Evolutionary conservation across 2,888 invertebrate species (phyloP), one percentile per base, ranked within the genome.

Genomic region (Synergus laeviventris): DNA sequence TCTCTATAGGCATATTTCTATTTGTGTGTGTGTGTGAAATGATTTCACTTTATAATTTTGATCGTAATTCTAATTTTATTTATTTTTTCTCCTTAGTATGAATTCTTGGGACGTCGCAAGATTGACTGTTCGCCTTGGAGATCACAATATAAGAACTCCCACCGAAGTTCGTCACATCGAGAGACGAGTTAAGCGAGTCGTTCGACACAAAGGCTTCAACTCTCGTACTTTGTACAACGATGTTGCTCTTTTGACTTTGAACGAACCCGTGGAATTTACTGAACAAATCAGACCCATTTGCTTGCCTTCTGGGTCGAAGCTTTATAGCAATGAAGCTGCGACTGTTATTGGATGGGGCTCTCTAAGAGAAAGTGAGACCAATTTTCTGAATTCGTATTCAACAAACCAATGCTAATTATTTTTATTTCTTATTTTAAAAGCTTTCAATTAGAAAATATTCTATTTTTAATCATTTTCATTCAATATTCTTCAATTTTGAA

Each of bases 321-420:
- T 93, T 1, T 96, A 95, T 87, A 92, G 93, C 49, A 96, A 96
- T 1, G 93, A 93, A 81, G 92, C 93, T 14, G 97, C 94, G 1
- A 97, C 96, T 0, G 97, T 97, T 4, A 95, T 96, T 77, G 97
- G 97, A 60, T 97, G 97, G 97, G 97, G 97, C 66, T 96, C 96
- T 86, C 92, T 96, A 81, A 92, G 94, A 86, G 96, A 96, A 91
- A 95, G 96, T 95, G 88, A 92, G 93, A 91, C 81, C 73, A 45
- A 73, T 39, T 74, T 64, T 45, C 61, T 4, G 66, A 14, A 49
- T 12, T 76, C n/a, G n/a, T 49, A n/a, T 49, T 49, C 31, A 31
- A 5, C 2, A 31, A 31, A 31, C 3, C 31, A 31, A 31, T 4
- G 31, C 2, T 4, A 31, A 31, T 31, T 31, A 31, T 31, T 31